These are phyloP conservation scores for Drosophila rubida DNA, from an alignment of 2,888 invertebrate species.

Conservation along the genomic window DNA sequence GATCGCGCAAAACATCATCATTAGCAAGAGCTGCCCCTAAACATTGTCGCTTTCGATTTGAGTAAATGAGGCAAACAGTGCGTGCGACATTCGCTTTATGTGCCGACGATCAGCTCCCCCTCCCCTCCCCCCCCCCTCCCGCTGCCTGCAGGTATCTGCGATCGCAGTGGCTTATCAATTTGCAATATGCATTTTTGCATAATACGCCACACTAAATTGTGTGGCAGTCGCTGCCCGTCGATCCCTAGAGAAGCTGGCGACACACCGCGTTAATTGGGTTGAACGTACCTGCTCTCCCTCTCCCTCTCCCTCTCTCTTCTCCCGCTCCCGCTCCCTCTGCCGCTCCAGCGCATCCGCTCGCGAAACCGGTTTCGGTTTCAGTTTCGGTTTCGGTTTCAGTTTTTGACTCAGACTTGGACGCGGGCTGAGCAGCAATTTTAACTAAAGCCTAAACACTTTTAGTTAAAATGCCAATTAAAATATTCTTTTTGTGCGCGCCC, in stretches of 20 bases:
- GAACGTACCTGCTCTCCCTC: too few species aligned
- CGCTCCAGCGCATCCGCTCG: conserved; percentile 31
- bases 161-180: conserved; percentile 68
- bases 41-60: conserved; percentile 76
- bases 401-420: too few species aligned
- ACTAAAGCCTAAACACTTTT: conserved; percentile 84
- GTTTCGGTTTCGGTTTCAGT: conserved; percentile 23
- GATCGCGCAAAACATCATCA: conserved; percentile 62
- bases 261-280: conserved; percentile 82
- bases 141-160: conserved; percentile 16
- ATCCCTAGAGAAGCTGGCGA: conserved; percentile 1
- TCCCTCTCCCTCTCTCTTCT: too few species aligned
- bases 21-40: conserved; percentile 60
- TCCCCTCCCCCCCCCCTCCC: neutral
- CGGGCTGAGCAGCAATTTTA: conserved; percentile 84
- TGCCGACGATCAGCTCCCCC: conserved; percentile 59
- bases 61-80: conserved; percentile 78
- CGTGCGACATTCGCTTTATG: conserved; percentile 79
- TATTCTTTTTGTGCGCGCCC: conserved; percentile 58
- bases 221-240: conserved; percentile 36
- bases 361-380: conserved; percentile 57
- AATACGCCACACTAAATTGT: conserved; percentile 63
- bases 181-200: conserved; percentile 78
- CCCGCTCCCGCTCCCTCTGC: too few species aligned
- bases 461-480: conserved; percentile 85